phyloP scores from a whole-genome alignment of 2,113 vertebrate genomes.

The Hydrochoerus hydrochaeris region DNA sequence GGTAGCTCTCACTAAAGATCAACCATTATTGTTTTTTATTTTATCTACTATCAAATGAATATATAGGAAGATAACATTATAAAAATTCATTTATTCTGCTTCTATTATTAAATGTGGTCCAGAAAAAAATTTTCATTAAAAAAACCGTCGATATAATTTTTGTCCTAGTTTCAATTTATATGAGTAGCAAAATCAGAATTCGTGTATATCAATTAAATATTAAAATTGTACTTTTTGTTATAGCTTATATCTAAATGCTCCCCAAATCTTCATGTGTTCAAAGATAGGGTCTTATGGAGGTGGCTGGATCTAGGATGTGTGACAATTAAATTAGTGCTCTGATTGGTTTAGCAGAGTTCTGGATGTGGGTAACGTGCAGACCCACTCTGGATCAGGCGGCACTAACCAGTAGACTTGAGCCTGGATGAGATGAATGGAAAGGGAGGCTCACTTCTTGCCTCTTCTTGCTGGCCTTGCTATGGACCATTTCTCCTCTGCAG shows the following conservation, averaged over 20 bases:
- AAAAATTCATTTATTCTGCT: not conserved
- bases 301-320: not conserved
- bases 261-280: not conserved
- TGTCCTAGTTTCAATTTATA: not conserved
- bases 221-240: not conserved
- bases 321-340: not conserved
- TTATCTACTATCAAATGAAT: not conserved
- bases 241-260: not conserved
- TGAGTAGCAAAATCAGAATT: not conserved
- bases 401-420: not conserved
- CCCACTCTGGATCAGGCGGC: not conserved
- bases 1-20: not conserved
- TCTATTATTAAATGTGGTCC: not conserved
- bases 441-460: not conserved
- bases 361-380: not conserved
- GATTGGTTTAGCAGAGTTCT: not conserved
- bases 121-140: not conserved
- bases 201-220: not conserved
- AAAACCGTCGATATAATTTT: not conserved
- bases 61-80: not conserved
- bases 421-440: not conserved
- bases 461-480: not conserved
- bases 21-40: not conserved
- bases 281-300: not conserved
- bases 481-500: not conserved